Percentiles rank a stretch among this genome's conserved stretches.
Conservation (phyloP, 2,113 vertebrate genomes). For the Cyprinodon tularosa region DNA sequence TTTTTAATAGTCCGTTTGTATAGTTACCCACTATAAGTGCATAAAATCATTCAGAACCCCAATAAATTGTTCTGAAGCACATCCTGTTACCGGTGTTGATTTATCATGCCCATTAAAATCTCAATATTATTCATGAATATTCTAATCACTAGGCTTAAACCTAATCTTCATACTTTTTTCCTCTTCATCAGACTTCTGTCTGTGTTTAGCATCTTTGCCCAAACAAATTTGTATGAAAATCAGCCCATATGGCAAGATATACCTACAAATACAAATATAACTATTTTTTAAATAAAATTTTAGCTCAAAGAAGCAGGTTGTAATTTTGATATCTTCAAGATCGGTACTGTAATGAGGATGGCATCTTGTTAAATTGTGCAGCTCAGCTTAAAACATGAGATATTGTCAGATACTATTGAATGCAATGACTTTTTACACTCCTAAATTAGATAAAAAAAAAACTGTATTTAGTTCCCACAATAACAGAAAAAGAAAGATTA, state of each 20-base stretch:
- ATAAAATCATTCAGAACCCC: not conserved
- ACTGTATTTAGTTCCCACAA: too few relatives aligned
- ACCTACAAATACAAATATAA: not conserved
- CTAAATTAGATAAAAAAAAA: not conserved
- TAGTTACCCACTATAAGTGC: not conserved
- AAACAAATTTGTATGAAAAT: not conserved
- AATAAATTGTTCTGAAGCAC: not conserved
- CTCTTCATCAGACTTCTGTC: not conserved
- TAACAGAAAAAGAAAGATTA: not conserved
- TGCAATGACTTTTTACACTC: not conserved
- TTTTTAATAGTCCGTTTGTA: not conserved
- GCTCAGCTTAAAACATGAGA: not conserved
- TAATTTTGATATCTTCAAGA: not conserved
- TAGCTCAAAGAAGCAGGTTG: too few relatives aligned
- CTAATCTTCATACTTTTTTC: not conserved
- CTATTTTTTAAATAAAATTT: too few relatives aligned
- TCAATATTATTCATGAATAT: not conserved
- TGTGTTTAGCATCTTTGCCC: not conserved
- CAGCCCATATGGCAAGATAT: not conserved
- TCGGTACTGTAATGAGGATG: not conserved
- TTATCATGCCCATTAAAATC: not conserved
- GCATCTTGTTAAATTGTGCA: not conserved
- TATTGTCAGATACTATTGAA: not conserved
- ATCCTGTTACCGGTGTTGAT: not conserved
- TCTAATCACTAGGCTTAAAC: not conserved